Evolutionary conservation across 1,140 invertebrate species (phyloP), one percentile per base, ranked within the genome.

Genomic region (Drosophila yakuba): DNA sequence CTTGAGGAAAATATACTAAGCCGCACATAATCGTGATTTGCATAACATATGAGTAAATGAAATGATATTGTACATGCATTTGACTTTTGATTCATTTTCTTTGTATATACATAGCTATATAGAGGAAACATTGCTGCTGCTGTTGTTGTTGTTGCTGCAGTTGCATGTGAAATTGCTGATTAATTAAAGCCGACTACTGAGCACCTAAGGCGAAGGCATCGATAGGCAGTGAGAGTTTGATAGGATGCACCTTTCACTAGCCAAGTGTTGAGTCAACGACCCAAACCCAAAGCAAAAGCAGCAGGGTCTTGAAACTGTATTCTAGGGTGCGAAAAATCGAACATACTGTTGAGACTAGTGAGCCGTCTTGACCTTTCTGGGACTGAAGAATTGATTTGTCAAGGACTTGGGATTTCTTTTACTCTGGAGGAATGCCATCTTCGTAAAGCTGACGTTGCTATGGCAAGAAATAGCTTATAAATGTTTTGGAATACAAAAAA

Each of bases 141-240:
- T 62, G 60, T 11, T 62, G 59, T 17, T 59, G 57, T 14, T 38
- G 36, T 11, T 45, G 48, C 20, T 59, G 48, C 17, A 43, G 43
- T 45, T 68, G 66, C 66, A 68, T 68, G 72, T 74, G 72, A 48
- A 73, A 62, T 74, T 74, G 51, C 44, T 63, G 59, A 74, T 74
- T 74, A 63, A 74, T 74, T 74, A 64, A 74, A 75, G 72, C 60
- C 69, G 39, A 39, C 62, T 51, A 47, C 54, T 76, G 54, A 76
- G 73, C 73, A 76, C 73, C 73, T 76, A 76, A 76, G 73, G 54
- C 73, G 61, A 76, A 76, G 73, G 54, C 73, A 73, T 66, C 47
- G 61, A 66, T 75, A 59, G 73, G 72, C 73, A 76, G 73, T 76
- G 73, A 76, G 63, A 76, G 73, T 59, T 74, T 50, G 39, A 54